Conservation (phyloP, 2,888 invertebrate genomes). For the Lithosia quadra region DNA sequence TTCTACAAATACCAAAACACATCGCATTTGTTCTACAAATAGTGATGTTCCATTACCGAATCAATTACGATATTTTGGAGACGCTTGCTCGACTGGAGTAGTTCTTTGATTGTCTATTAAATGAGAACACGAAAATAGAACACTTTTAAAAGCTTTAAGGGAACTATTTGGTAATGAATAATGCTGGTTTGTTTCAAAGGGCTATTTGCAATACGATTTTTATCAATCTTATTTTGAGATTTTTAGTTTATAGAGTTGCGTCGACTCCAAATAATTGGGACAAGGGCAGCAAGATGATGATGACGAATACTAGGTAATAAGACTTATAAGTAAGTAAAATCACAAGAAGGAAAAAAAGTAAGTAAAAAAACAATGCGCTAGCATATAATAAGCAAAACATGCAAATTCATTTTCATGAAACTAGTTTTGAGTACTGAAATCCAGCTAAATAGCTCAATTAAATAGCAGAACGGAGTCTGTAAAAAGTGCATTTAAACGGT, state of each 20-base stretch:
- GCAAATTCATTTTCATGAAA: too few species aligned
- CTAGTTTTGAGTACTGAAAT: too few species aligned
- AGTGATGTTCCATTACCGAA: slow-evolving; percentile 57
- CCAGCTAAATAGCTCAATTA: too few species aligned
- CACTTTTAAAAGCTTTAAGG: slow-evolving; percentile 46
- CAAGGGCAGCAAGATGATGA: too few species aligned
- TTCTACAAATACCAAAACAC: slow-evolving; percentile 42
- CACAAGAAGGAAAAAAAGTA: too few species aligned
- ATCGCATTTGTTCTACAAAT: slow-evolving; percentile 31
- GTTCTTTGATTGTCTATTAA: slow-evolving; percentile 50
- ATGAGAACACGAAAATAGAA: slow-evolving; percentile 50
- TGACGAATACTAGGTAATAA: too few species aligned
- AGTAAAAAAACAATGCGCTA: too few species aligned
- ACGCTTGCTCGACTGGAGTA: slow-evolving; percentile 43
- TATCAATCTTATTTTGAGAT: neutral
- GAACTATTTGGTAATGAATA: slow-evolving; percentile 36
- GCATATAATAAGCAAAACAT: neutral
- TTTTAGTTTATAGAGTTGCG: neutral
- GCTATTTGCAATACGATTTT: slow-evolving; percentile 3
- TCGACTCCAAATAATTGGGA: too few species aligned
- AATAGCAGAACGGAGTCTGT: too few species aligned
- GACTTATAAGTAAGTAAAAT: too few species aligned
- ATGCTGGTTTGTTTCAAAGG: slow-evolving; percentile 28
- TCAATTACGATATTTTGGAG: slow-evolving; percentile 62
- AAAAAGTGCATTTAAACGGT: too few species aligned